Evolutionary conservation across 1,140 invertebrate genomes (phyloP).

Genomic region (Bradynema listronoti): DNA sequence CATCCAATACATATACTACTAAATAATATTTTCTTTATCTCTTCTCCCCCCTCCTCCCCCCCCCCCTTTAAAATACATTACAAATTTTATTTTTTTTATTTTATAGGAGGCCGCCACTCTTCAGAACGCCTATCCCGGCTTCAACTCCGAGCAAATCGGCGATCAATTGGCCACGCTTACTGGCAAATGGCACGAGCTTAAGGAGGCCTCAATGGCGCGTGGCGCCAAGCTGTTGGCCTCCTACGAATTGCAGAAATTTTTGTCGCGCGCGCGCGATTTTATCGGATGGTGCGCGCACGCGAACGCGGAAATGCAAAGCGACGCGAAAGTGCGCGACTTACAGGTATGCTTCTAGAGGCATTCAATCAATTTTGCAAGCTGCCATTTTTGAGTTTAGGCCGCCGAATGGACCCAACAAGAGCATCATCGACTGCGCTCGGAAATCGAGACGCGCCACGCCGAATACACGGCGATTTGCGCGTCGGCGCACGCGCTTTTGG

Average conservation of each 20-base stretch:
- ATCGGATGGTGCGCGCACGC: constrained; percentile 18
- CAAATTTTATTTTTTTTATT: no score
- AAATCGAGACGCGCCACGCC: constrained; percentile 86
- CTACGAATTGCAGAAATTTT: constrained; percentile 79
- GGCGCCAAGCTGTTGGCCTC: constrained; percentile 76
- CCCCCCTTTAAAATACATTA: no score
- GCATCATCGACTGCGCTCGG: constrained; percentile 81
- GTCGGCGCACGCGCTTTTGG: constrained; percentile 74
- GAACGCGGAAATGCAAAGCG: constrained; percentile 66
- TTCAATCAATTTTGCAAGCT: no score
- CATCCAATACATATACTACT: no score
- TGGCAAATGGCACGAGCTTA: constrained; percentile 77
- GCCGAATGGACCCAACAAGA: constrained; percentile 79
- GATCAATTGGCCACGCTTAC: constrained; percentile 76
- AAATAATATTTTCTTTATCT: no score
- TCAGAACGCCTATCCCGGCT: constrained; percentile 79
- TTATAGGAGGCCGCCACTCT: constrained; percentile 78
- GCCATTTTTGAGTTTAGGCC: no score
- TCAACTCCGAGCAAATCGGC: constrained; percentile 79
- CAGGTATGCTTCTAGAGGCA: no score
- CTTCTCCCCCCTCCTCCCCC: no score
- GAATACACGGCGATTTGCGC: constrained; percentile 74
- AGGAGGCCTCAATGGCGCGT: constrained; percentile 71
- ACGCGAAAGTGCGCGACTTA: constrained; percentile 74
- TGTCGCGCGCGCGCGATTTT: constrained; percentile 51